Evolutionary conservation across 92 coral and sea anemone species (phyloP), one percentile per base, ranked within the genome.

Genomic region (Zoanthus gigantus): DNA sequence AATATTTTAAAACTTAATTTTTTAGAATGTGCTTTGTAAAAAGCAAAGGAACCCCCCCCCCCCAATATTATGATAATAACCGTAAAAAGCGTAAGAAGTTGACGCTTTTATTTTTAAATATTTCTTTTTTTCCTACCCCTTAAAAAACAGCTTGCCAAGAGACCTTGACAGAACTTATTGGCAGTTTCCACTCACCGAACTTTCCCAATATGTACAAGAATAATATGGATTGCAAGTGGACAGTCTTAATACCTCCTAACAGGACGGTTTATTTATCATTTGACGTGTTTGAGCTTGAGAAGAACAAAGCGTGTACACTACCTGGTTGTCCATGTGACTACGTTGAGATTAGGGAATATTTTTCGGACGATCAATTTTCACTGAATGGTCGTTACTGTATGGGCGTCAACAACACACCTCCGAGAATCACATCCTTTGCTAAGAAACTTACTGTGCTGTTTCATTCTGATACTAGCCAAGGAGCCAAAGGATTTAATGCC

Each of bases 381-480:
- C 13, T 77, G 4, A 31, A 1, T 8, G 82, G 82, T 15, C 82
- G 82, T 29, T 77, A 77, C 47, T 77, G 82, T 47, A 76, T 76
- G 80, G 80, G 80, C 30, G 80, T 76, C 34, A 77, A 77, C 82
- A 77, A 53, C 65, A 76, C 66, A 3, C 80, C 80, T 76, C 80
- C 80, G n/a, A 17, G 5, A 9, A 76, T 52, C 44, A 76, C 42
- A 11, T 76, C 80, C 16, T 17, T 31, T 48, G 80, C 80, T 17
- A 76, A 76, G 10, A 76, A 52, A 56, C 18, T 76, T 12, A 52
- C 80, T 3, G 80, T 76, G 45, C 15, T 76, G 6, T 76, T 76
- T 52, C 80, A 48, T 34, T 76, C 80, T 50, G 80, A 76, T 58
- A 76, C 80, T 48, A 76, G 66, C 44, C 13, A 31, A 76, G 80